Evolutionary conservation across 2,113 vertebrate species (phyloP).

Genomic region (Hippolais icterina): DNA sequence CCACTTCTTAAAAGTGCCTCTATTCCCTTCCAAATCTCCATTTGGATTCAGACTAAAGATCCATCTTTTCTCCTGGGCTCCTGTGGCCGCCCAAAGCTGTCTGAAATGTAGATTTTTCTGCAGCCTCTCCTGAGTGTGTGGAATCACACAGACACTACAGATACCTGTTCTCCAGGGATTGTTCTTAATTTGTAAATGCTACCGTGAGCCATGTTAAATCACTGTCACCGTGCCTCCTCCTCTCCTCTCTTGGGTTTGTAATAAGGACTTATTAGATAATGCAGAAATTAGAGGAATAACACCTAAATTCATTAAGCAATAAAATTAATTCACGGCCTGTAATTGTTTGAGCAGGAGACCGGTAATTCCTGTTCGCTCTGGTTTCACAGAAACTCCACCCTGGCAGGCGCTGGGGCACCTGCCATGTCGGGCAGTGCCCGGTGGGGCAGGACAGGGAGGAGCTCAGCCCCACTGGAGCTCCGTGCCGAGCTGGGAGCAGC

Average conservation of each 20-base stretch:
- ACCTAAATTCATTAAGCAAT: constrained; percentile 63
- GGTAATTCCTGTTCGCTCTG: constrained; percentile 67
- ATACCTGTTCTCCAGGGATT: not conserved
- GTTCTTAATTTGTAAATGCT: not conserved
- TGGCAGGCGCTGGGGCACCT: not conserved
- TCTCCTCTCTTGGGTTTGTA: not conserved
- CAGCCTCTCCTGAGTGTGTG: not conserved
- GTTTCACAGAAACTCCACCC: constrained; percentile 53
- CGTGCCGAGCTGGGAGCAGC: not conserved
- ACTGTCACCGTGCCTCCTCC: not conserved
- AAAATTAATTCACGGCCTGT: constrained; percentile 15
- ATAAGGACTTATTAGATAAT: not conserved
- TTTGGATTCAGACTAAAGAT: not conserved
- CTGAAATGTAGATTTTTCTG: not conserved
- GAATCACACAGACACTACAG: not conserved
- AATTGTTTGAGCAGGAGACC: constrained; percentile 26
- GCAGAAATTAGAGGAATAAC: constrained; percentile 47
- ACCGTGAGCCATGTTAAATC: not conserved
- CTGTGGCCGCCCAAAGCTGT: not conserved
- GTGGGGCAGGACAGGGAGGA: not conserved
- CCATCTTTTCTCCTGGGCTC: not conserved
- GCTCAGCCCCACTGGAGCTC: not conserved
- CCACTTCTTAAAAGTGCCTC: not conserved
- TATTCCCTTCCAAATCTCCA: not conserved
- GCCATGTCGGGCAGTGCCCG: not conserved